Conservation (phyloP, 2,888 invertebrate genomes). For the Drosophila putrida region DNA sequence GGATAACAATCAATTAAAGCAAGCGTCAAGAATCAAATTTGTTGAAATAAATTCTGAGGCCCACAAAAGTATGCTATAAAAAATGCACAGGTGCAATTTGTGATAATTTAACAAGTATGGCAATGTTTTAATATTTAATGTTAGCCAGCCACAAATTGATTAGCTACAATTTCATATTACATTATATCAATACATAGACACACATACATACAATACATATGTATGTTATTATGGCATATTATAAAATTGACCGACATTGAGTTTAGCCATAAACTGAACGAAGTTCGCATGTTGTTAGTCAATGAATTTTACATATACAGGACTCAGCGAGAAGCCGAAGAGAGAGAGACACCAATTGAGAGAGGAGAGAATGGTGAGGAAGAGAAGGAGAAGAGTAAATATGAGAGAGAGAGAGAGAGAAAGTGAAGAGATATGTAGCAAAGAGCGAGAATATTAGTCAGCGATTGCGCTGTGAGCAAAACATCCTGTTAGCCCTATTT, state of each 20-base stretch:
- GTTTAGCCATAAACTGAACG: slow-evolving; percentile 54
- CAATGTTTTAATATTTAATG: slow-evolving; percentile 7
- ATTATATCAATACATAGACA: background rate
- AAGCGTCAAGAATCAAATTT: no score
- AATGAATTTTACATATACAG: slow-evolving; percentile 74
- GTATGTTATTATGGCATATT: slow-evolving; percentile 7
- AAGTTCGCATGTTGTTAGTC: slow-evolving; percentile 75
- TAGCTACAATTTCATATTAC: slow-evolving; percentile 19
- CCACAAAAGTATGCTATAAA: slow-evolving; percentile 39
- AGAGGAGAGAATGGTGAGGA: background rate
- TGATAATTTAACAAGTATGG: slow-evolving; percentile 1
- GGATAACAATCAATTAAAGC: no score
- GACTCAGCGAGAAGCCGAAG: slow-evolving; percentile 14
- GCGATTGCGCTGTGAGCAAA: slow-evolving; percentile 45
- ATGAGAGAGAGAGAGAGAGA: background rate
- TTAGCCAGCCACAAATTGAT: slow-evolving; percentile 25
- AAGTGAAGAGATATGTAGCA: slow-evolving; percentile 3
- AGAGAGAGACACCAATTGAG: background rate
- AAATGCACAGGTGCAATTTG: slow-evolving; percentile 9
- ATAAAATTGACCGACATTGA: slow-evolving; percentile 13
- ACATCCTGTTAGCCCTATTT: slow-evolving; percentile 8
- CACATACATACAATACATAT: slow-evolving; percentile 3
- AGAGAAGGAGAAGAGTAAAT: background rate
- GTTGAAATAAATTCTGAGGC: no score
- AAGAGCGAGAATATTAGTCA: slow-evolving; percentile 1